phyloP scores from a whole-genome alignment of 53 echinoderm and acorn worm species.

The Stichopus horrens region DNA sequence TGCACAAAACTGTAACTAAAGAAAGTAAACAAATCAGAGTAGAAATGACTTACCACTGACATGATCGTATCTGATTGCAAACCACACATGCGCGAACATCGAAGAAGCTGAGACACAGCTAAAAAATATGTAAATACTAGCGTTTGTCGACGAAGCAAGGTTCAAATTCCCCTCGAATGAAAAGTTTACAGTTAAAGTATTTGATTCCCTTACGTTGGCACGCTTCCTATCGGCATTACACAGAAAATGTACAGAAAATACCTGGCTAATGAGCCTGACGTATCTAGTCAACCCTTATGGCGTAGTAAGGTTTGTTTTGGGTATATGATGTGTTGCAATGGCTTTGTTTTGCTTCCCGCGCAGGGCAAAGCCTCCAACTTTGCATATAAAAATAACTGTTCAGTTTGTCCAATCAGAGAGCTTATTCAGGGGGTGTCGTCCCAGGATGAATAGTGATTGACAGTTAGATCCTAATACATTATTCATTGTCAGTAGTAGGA shows the following conservation, averaged over 20 bases:
- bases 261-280: slow-evolving; percentile 3
- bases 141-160: slow-evolving; percentile 7
- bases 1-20: not conserved
- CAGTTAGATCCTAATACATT: slow-evolving; percentile 16
- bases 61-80: slow-evolving; percentile 86
- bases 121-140: slow-evolving; percentile 31
- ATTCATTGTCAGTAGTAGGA: slow-evolving; percentile 20
- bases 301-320: slow-evolving; percentile 81
- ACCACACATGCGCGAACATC: slow-evolving; percentile 78
- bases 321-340: slow-evolving; percentile 69
- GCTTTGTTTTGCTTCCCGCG: slow-evolving; percentile 72
- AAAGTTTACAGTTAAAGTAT: slow-evolving; percentile 1
- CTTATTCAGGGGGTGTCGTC: slow-evolving; percentile 48
- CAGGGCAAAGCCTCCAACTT: slow-evolving; percentile 53
- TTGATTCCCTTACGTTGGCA: slow-evolving; percentile 23
- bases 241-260: not conserved
- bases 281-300: slow-evolving; percentile 60
- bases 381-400: slow-evolving; percentile 75
- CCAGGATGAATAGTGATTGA: slow-evolving; percentile 60
- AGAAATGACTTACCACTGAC: slow-evolving; percentile 81
- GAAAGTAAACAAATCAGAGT: slow-evolving; percentile 35
- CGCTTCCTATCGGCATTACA: slow-evolving; percentile 8
- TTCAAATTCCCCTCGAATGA: slow-evolving; percentile 11
- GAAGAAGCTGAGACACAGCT: slow-evolving; percentile 17
- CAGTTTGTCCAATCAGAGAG: slow-evolving; percentile 53